A percentile compares a stretch with the other conserved stretches of the same genome.
Evolutionary conservation across 2,113 vertebrate species (phyloP).

Genomic region (Melanerpes aurifrons): DNA sequence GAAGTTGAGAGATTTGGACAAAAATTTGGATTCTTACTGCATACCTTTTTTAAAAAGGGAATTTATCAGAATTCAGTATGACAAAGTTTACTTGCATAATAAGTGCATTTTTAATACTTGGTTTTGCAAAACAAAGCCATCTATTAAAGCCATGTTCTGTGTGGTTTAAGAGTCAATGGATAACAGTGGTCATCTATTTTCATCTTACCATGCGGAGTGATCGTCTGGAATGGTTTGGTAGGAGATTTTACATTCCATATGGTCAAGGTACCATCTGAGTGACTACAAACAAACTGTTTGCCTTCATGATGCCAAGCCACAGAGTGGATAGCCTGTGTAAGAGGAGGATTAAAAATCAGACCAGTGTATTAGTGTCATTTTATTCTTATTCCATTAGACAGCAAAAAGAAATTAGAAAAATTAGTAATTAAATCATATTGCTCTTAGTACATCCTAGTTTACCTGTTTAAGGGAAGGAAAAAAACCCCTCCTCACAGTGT

Average conservation of each 20-base stretch:
- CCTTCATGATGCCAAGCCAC: constrained; percentile 99
- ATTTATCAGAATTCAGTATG: background rate
- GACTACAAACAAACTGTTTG: constrained; percentile 98
- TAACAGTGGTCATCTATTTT: background rate
- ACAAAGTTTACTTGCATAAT: background rate
- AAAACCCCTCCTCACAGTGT: background rate
- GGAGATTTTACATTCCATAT: constrained; percentile 96
- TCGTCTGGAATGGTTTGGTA: constrained; percentile 93
- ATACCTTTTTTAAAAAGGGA: background rate
- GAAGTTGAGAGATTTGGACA: background rate
- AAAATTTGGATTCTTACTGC: background rate
- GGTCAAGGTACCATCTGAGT: constrained; percentile 97
- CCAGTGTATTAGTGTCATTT: background rate
- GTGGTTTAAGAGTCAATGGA: constrained; percentile 5
- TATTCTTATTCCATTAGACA: background rate
- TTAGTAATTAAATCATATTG: background rate
- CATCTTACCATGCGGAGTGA: constrained; percentile 96
- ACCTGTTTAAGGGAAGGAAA: background rate
- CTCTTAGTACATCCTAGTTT: background rate
- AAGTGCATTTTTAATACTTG: background rate
- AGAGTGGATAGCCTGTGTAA: constrained; percentile 92
- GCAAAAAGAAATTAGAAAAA: background rate
- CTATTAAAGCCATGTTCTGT: background rate
- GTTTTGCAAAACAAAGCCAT: background rate
- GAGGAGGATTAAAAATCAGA: background rate